Conservation (phyloP, 2,797 vertebrate genomes). For the Halcyon leucocephala region DNA sequence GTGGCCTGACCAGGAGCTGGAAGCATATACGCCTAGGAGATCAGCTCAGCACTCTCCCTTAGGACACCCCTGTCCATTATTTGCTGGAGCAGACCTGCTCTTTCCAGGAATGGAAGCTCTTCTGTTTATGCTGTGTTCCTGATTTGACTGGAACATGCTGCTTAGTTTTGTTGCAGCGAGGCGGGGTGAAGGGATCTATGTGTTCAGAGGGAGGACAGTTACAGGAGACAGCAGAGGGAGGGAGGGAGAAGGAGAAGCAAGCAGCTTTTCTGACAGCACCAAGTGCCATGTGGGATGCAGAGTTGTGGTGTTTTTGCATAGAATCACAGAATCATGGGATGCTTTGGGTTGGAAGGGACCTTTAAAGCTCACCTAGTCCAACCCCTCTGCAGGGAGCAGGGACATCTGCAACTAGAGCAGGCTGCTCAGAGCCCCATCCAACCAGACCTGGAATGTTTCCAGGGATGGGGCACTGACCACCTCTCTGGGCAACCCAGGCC, state of each 20-base stretch:
- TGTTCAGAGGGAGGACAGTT: accelerated
- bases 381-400: background rate
- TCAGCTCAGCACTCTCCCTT: background rate
- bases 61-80: background rate
- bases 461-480: too few species aligned
- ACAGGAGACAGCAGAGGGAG: background rate
- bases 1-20: background rate
- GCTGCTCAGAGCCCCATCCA: background rate
- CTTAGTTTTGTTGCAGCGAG: background rate
- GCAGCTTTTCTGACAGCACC: background rate
- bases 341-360: background rate
- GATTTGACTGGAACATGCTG: background rate
- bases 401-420: background rate
- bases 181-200: background rate
- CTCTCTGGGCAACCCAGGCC: background rate
- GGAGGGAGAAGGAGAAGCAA: background rate
- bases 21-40: background rate
- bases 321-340: background rate
- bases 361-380: too few species aligned
- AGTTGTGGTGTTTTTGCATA: background rate
- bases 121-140: background rate
- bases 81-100: background rate
- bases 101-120: background rate
- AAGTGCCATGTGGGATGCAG: accelerated
- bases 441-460: background rate